Base-by-base conservation (phyloP, 2,888 invertebrate genomes). In the Spilosoma lubricipeda region DNA sequence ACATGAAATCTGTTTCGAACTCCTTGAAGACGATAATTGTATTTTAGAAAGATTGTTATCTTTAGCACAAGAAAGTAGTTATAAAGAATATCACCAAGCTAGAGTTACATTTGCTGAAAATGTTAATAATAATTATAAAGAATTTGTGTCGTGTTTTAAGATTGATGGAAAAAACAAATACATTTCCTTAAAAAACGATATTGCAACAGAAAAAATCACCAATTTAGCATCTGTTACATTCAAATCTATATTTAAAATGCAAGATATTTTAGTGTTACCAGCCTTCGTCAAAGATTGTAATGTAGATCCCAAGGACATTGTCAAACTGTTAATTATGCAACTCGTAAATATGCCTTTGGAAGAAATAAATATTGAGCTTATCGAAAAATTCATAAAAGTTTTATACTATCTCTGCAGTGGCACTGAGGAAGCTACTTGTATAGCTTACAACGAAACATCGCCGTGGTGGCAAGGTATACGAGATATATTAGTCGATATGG, bases 391-490 rank as follows among this genome's bases (percentile, higher is more conserved):
- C 75, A 97, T 97, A 59, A 95, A 96, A 73, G 94, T 98, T 76
- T 90, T 98, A 71, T 96, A 96, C 77, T 96, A 96, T 36, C 93
- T 98, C 73, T 97, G 97, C 81, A 96, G 96, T 82, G 94, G 97
- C 70, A 96, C 96, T 67, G 96, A 97, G 23, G 96, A 97, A 74
- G 96, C 97, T 64, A 95, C 96, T 9, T 92, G 95, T 42, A 96
- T 96, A 36, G 97, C 97, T 73, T 97, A 97, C 82, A 97, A 97
- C 87, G 96, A 97, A 79, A 96, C 97, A 36, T 98, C 98, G 0
- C 94, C 96, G 0, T 99, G 98, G 98, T 99, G 99, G 99, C 97
- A 97, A 85, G 96, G 96, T 73, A 96, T 98, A 67, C 96, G 98
- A 45, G 97, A 97, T 80, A 94, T 97, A 76, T 94, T 99, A 77